Base-by-base conservation (phyloP, 2,797 vertebrate species). In the Rousettus madagascariensis region DNA sequence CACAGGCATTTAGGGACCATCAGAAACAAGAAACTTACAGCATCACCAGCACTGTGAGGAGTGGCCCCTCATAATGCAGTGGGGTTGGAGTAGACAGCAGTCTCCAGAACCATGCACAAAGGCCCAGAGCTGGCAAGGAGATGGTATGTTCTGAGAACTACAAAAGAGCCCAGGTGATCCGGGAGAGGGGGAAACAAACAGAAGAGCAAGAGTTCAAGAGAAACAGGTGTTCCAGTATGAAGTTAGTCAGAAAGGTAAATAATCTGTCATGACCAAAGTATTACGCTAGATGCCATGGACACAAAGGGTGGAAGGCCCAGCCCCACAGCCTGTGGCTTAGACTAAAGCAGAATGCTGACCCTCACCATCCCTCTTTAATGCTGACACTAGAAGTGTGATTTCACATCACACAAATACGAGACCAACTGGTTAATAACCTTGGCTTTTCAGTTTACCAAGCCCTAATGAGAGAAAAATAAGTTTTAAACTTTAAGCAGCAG, bases 401-500 rank as follows among this genome's bases (percentile, higher is more conserved):
- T 92, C 28, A 57, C 66, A 74, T 90, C 57, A 91, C 38, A 49
- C 11, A 83, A 78, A 43, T 61, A 4, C 26, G 77, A 79, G 33
- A 74, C 43, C 12, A 91, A 24, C 22, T 79, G 4, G 7, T 66
- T 82, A 66, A 53, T 65, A 55, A 55, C 65, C 6, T 46, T 69
- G 61, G 38, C 4, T 22, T 71, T 57, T 71, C 46, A 91, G 55
- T 65, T 53, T 95, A 36, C 71, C 43, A 90, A 43, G 43, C n/a
- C 41, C 51, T 82, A 71, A 86, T 59, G 38, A 68, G 57, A 63
- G 46, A 80, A 85, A 94, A 72, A 6, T 57, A 84, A 75, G 33
- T 77, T 90, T 80, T 57, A 84, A 66, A 38, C 30, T 92, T 86
- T 33, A 55, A 93, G 80, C 30, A 94, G 43, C 57, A 61, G 38